Percentiles rank a stretch among this genome's conserved stretches.
These are phyloP conservation scores for Desmodus rotundus DNA, from an alignment of 2,113 vertebrate genomes.

Conservation along the genomic window DNA sequence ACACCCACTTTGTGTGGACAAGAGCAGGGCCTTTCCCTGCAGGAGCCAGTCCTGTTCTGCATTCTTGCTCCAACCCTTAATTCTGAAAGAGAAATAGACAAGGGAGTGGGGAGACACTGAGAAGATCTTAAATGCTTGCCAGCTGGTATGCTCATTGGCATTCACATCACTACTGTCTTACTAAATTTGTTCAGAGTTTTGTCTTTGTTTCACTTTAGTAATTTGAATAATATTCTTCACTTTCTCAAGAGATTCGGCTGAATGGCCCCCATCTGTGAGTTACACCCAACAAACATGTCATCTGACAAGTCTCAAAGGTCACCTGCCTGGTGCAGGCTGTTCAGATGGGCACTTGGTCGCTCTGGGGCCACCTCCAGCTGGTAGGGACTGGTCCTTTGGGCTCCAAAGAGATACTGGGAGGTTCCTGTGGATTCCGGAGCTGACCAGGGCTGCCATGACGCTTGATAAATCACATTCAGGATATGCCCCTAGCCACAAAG, in stretches of 20 bases:
- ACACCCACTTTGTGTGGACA: not conserved
- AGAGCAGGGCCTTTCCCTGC: not conserved
- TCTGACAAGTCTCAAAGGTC: not conserved
- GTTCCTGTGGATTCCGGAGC: not conserved
- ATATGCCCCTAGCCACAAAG: not conserved
- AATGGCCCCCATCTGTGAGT: not conserved
- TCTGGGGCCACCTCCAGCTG: not conserved
- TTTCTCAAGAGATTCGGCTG: not conserved
- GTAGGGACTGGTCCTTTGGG: not conserved
- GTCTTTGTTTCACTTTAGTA: not conserved
- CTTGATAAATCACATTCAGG: not conserved
- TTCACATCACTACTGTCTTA: not conserved
- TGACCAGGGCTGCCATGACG: not conserved
- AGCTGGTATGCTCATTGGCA: not conserved
- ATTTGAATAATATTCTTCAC: not conserved
- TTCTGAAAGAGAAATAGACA: not conserved
- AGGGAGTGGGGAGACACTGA: not conserved
- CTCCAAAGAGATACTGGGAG: not conserved
- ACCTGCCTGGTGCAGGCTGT: not conserved
- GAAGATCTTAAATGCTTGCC: not conserved
- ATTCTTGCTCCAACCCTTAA: not conserved
- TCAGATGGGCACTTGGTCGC: not conserved
- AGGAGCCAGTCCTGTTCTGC: not conserved
- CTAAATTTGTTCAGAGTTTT: not conserved
- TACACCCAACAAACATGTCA: not conserved